Base-by-base conservation (phyloP, 2,888 invertebrate species). In the Glaucopsyche alexis region DNA sequence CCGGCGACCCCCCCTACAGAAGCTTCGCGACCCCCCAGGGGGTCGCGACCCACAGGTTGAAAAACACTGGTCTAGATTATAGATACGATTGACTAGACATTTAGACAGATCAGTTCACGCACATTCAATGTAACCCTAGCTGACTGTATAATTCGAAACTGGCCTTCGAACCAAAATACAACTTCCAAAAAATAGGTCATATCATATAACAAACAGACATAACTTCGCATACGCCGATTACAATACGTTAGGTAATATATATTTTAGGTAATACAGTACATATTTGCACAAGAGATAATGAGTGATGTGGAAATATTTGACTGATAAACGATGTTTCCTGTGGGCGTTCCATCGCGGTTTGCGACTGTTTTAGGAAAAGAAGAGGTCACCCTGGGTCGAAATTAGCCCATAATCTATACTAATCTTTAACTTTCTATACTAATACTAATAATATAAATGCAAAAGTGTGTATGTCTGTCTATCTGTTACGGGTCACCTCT, bases 211-310 rank as follows among this genome's bases (percentile, higher is more conserved):
- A 60, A 60, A 13, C 60, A 60, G 29, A 60, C 60, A 60, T 60
- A 29, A 29, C 3, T 1, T 29, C 29, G 13, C 29, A 13, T 29
- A 60, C 60, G 29, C 60, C 11, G 9, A 29, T 60, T 11, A 16
- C 16, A 52, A 52, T 16, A 55, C 16, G 9, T 55, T 55, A 55
- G 19, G 11, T 52, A 52, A 52, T n/a, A 11, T 11, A 29, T 60
- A 60, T 47, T 47, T 47, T 13, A 29, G 19, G 29, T 29, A 6
- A 29, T 13, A 60, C 16, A 29, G 13, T 13, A 13, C 29, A 60
- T 60, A 38, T 60, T 60, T 60, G 60, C 60, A 38, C 60, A 47
- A 47, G 29, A 60, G 29, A 60, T 38, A 60, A 38, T 38, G 60
- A 13, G 13, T 60, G 60, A 60, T 60, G 60, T 60, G 9, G 29